These are phyloP conservation scores for Saxidomus purpurata DNA, from an alignment of 1,140 invertebrate species.

Conservation along the genomic window DNA sequence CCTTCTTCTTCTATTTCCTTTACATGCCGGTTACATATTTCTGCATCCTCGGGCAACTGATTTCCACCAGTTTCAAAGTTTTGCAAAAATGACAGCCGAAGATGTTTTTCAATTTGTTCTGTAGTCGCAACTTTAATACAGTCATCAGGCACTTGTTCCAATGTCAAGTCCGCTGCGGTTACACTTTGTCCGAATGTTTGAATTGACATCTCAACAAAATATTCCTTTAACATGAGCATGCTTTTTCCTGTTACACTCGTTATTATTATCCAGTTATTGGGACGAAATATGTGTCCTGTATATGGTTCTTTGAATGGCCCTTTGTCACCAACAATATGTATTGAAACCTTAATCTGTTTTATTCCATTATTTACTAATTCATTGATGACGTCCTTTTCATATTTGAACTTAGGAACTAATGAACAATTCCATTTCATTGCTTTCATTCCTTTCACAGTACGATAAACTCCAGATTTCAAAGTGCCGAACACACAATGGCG, in stretches of 20 bases:
- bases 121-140: neutral
- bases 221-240: slow-evolving; percentile 38
- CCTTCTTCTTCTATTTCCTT: neutral
- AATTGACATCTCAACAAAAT: slow-evolving; percentile 45
- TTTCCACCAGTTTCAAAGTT: slow-evolving; percentile 1
- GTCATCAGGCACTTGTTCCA: neutral
- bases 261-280: slow-evolving; percentile 4
- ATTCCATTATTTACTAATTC: neutral
- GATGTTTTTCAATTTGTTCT: neutral
- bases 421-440: slow-evolving; percentile 1
- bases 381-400: neutral
- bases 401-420: slow-evolving; percentile 22
- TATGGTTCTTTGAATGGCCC: neutral
- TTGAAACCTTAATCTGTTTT: slow-evolving; percentile 12
- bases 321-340: neutral
- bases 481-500: too few relatives aligned
- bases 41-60: neutral
- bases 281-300: neutral
- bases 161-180: neutral
- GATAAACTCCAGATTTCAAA: too few relatives aligned
- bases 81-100: neutral
- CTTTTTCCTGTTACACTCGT: slow-evolving; percentile 21
- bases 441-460: too few relatives aligned
- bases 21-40: slow-evolving; percentile 13
- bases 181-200: slow-evolving; percentile 13